These are phyloP conservation scores for Cydia amplana DNA, from an alignment of 1,140 invertebrate species.

Conservation along the genomic window DNA sequence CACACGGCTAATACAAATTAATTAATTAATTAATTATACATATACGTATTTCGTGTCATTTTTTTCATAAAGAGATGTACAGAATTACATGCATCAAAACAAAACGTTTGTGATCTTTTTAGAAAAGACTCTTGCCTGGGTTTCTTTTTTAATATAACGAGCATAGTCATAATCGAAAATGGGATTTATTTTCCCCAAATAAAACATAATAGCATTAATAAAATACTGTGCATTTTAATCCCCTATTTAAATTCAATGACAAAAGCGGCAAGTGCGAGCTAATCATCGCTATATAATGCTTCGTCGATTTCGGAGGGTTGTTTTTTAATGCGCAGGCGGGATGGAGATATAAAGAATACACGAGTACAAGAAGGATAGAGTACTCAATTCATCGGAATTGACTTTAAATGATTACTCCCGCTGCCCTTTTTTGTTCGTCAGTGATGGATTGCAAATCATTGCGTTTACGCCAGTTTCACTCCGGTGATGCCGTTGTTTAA, in stretches of 20 bases:
- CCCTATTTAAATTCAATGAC: constrained; percentile 78
- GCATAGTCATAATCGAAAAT: background rate
- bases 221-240: constrained; percentile 71
- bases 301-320: constrained; percentile 59
- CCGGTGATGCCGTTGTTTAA: background rate
- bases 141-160: no score
- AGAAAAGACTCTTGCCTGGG: no score
- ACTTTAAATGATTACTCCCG: constrained; percentile 72
- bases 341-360: constrained; percentile 39
- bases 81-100: no score
- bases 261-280: constrained; percentile 70
- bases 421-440: constrained; percentile 64
- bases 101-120: no score
- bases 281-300: constrained; percentile 79
- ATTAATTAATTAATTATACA: no score
- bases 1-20: no score
- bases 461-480: constrained; percentile 44
- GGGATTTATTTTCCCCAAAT: background rate
- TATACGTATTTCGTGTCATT: no score
- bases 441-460: constrained; percentile 73
- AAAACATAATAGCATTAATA: constrained; percentile 62
- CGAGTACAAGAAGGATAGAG: constrained; percentile 46
- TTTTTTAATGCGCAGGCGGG: constrained; percentile 60
- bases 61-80: no score
- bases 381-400: constrained; percentile 69